Conservation (phyloP, 2,888 invertebrate genomes). For the Eledone cirrhosa region DNA sequence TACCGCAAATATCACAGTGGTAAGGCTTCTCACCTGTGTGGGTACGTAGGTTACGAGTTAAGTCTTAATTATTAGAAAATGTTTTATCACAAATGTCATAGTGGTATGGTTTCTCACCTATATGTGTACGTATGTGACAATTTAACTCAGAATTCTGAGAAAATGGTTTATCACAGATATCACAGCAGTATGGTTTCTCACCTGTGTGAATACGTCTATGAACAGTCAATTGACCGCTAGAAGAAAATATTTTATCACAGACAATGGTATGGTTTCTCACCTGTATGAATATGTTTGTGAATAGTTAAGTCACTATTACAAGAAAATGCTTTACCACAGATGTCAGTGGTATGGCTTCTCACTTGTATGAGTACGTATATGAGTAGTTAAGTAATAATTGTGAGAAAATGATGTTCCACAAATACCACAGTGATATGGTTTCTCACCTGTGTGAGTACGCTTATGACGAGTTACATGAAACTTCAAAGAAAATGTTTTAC, state of each 20-base stretch:
- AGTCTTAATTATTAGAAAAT: not conserved
- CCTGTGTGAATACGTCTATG: too few species aligned
- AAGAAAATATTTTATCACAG: too few species aligned
- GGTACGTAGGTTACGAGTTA: not conserved
- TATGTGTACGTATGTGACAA: not conserved
- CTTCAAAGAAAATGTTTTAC: too few species aligned
- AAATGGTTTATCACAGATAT: not conserved
- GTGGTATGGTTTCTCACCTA: not conserved
- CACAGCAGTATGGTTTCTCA: not conserved
- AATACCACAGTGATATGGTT: too few species aligned
- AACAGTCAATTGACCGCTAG: too few species aligned
- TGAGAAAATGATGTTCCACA: not conserved
- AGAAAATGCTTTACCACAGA: too few species aligned
- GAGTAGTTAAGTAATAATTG: not conserved
- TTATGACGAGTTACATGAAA: too few species aligned
- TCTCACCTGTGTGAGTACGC: too few species aligned
- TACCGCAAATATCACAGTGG: not conserved
- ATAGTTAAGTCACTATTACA: too few species aligned
- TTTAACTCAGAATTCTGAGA: not conserved
- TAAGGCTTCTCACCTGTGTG: not conserved
- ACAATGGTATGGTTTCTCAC: too few species aligned
- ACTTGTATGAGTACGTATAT: not conserved
- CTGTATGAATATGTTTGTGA: too few species aligned
- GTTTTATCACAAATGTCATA: not conserved
- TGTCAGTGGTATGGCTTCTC: too few species aligned